Evolutionary conservation across 2,113 vertebrate species (phyloP).

Genomic region (Sylvilagus bachmani): DNA sequence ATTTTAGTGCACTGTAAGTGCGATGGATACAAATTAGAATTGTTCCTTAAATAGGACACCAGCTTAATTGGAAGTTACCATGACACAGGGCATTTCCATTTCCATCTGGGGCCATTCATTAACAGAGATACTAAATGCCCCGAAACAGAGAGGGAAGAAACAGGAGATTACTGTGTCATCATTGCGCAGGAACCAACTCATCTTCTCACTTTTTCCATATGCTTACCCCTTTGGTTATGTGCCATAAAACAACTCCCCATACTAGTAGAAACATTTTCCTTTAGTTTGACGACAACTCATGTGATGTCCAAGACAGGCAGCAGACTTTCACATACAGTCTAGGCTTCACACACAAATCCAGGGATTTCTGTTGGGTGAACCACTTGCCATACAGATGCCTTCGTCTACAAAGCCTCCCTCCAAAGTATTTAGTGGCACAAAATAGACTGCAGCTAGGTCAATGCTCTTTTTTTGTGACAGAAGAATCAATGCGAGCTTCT

Average conservation of each 20-base stretch:
- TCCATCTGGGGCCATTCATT: background rate
- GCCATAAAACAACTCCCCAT: background rate
- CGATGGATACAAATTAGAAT: background rate
- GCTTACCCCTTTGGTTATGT: background rate
- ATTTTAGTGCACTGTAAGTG: background rate
- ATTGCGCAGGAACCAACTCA: background rate
- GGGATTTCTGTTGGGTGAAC: background rate
- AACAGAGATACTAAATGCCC: background rate
- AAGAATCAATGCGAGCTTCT: background rate
- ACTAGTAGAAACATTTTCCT: background rate
- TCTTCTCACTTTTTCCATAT: background rate
- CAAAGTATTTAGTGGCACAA: background rate
- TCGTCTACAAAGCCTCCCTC: background rate
- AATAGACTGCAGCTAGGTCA: background rate
- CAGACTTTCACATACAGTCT: background rate
- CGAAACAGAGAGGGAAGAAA: background rate
- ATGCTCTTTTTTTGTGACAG: fast-evolving
- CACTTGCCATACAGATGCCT: background rate
- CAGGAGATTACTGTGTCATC: background rate
- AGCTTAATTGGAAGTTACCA: background rate
- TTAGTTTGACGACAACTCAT: background rate
- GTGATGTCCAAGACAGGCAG: background rate
- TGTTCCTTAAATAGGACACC: background rate
- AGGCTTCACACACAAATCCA: background rate
- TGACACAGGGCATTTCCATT: background rate